These are phyloP conservation scores for Fundulus diaphanus DNA, from an alignment of 2,797 vertebrate genomes.

Conservation along the genomic window DNA sequence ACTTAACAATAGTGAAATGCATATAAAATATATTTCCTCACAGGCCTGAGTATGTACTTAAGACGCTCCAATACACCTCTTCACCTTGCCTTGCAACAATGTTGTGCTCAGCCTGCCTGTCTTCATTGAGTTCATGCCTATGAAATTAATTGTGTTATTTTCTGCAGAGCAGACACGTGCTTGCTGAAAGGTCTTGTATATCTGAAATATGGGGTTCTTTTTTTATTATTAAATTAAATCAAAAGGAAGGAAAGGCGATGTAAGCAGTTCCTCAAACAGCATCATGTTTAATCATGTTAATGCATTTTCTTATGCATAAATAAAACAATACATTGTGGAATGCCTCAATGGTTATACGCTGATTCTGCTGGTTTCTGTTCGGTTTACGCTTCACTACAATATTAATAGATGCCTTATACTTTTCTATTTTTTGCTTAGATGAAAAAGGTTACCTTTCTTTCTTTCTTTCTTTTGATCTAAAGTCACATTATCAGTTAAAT, in stretches of 20 bases:
- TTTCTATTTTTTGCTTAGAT: conserved; percentile 9
- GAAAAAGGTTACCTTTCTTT: conserved; percentile 24
- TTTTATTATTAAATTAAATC: conserved; percentile 42
- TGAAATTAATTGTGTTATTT: conserved; percentile 53
- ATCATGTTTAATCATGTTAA: conserved; percentile 60
- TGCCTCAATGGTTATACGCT: conserved; percentile 17
- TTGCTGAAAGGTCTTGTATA: conserved; percentile 29
- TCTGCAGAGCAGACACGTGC: conserved; percentile 26
- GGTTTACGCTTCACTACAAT: conserved; percentile 5
- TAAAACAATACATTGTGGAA: conserved; percentile 27
- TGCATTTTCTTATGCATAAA: conserved; percentile 39
- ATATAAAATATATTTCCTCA: conserved; percentile 23
- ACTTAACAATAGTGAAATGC: conserved; percentile 2
- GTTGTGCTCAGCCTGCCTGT: conserved; percentile 59
- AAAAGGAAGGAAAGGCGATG: conserved; percentile 44
- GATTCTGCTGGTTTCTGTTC: conserved; percentile 32
- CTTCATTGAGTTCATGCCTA: conserved; percentile 40
- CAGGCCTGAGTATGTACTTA: conserved; percentile 33
- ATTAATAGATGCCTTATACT: not conserved
- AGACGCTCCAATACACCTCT: conserved; percentile 58
- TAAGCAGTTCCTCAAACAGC: conserved; percentile 35
- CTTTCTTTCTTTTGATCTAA: conserved; percentile 39
- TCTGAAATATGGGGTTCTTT: conserved; percentile 15
- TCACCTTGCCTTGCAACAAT: conserved; percentile 69
- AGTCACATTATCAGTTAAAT: conserved; percentile 33